These are phyloP conservation scores for Melanotaenia parkinsoni DNA, from an alignment of 2,797 vertebrate genomes.

Conservation along the genomic window DNA sequence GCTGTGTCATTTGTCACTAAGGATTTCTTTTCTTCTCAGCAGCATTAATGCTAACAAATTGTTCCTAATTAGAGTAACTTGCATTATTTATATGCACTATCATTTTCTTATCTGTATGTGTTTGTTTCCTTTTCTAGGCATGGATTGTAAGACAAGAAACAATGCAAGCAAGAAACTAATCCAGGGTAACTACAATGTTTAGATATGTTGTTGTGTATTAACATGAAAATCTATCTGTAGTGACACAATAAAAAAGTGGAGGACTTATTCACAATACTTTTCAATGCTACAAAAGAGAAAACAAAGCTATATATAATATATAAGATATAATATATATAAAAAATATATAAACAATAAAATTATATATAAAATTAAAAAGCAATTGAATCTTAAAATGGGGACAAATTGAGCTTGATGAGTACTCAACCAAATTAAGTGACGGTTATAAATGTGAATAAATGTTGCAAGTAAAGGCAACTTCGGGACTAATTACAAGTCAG, in stretches of 20 bases:
- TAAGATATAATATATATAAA: too few species aligned
- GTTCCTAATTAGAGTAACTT: too few species aligned
- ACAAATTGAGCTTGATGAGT: neutral
- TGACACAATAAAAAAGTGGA: neutral
- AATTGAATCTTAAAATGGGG: neutral
- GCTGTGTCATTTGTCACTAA: neutral
- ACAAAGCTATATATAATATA: too few species aligned
- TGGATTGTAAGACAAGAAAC: slow-evolving; percentile 88
- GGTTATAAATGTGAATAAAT: neutral
- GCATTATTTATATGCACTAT: neutral
- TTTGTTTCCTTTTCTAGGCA: slow-evolving; percentile 78
- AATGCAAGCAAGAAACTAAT: slow-evolving; percentile 89
- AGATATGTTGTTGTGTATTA: neutral
- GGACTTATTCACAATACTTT: neutral
- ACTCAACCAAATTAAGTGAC: neutral
- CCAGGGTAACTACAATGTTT: slow-evolving; percentile 85
- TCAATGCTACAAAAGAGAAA: neutral
- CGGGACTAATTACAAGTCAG: too few species aligned
- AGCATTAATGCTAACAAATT: neutral
- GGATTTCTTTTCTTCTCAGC: neutral
- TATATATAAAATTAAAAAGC: neutral
- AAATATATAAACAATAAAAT: neutral
- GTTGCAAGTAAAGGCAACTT: too few species aligned
- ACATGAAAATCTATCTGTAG: neutral
- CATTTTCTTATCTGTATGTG: neutral